Conservation (phyloP, 2,113 vertebrate genomes). For the Lagenorhynchus albirostris region DNA sequence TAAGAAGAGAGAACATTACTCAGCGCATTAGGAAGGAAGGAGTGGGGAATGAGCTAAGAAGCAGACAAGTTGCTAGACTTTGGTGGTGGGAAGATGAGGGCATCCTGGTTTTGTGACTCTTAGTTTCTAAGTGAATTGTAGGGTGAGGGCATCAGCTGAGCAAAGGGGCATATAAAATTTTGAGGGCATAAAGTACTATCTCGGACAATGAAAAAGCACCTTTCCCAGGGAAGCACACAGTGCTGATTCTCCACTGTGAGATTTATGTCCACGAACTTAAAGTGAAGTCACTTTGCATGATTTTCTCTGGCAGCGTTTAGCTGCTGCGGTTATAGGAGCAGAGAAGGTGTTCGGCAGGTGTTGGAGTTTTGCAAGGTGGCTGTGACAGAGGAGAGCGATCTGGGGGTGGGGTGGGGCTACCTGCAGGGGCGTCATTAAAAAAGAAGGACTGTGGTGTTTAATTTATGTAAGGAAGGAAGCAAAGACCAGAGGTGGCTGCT, state of each 20-base stretch:
- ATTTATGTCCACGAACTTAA: neutral
- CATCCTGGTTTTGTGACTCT: neutral
- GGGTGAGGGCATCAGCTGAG: neutral
- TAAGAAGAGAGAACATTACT: neutral
- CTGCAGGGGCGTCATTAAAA: neutral
- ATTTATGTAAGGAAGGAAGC: constrained; percentile 1
- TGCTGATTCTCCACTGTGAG: neutral
- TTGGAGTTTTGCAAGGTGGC: neutral
- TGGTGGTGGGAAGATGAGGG: neutral
- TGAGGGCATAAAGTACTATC: neutral
- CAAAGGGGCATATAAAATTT: neutral
- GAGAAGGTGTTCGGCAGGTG: neutral
- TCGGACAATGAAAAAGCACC: neutral
- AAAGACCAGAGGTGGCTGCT: neutral
- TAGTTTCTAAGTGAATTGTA: neutral
- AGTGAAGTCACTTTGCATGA: neutral
- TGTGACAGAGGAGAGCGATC: neutral
- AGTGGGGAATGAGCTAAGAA: neutral
- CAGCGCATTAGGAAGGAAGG: neutral
- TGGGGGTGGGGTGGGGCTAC: neutral
- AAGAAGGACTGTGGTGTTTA: neutral
- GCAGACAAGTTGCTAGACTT: neutral
- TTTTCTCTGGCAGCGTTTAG: neutral
- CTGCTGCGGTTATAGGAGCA: neutral
- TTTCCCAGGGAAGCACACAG: neutral